Evolutionary conservation across 2,797 vertebrate species (phyloP).

Genomic region (Neolamprologus multifasciatus): DNA sequence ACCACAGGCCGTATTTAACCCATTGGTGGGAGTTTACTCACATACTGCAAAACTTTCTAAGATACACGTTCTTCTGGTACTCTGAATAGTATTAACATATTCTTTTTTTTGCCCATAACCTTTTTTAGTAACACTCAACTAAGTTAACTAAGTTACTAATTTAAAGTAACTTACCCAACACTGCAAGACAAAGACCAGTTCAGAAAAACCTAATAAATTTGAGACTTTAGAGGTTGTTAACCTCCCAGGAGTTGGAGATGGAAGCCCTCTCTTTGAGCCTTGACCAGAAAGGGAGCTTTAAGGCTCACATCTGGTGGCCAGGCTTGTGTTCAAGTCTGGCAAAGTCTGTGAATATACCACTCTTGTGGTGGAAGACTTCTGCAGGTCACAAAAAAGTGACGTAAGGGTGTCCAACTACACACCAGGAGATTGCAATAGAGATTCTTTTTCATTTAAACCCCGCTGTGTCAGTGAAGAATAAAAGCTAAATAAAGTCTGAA

Average conservation of each 20-base stretch:
- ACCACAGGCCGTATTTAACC: too few relatives aligned
- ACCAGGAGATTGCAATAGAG: neutral
- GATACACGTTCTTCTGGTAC: too few relatives aligned
- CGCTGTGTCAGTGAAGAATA: neutral
- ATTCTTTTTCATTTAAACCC: neutral
- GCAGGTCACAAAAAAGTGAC: neutral
- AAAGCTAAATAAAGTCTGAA: neutral
- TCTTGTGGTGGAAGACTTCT: neutral
- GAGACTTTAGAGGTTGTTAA: neutral
- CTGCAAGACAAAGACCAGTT: neutral
- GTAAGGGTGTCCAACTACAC: neutral
- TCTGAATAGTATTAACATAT: too few relatives aligned
- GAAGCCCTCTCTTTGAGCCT: neutral
- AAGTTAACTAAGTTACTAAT: neutral
- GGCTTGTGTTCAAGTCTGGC: neutral
- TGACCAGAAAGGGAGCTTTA: neutral
- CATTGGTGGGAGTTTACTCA: too few relatives aligned
- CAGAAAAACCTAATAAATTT: rapidly evolving
- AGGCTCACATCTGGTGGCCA: neutral
- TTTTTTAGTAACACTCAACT: too few relatives aligned
- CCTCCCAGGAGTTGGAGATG: neutral
- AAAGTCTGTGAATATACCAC: neutral
- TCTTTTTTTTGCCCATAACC: too few relatives aligned
- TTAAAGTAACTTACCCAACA: neutral
- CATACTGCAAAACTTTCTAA: too few relatives aligned